Percentiles rank a stretch among this genome's conserved stretches.
phyloP scores from a whole-genome alignment of 2,113 vertebrate genomes.

The Labeo catla region DNA sequence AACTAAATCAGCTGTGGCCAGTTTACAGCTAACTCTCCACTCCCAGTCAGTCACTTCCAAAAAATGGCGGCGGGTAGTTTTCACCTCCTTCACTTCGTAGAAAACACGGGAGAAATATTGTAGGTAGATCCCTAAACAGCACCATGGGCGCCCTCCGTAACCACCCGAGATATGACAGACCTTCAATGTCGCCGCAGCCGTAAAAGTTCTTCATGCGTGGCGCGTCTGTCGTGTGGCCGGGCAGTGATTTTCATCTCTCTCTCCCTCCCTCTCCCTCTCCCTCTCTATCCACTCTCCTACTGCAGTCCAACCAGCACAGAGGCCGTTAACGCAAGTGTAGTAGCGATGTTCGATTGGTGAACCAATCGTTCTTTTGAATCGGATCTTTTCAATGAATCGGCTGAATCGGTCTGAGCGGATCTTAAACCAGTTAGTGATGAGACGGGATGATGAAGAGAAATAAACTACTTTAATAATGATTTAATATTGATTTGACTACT shows the following conservation, averaged over 20 bases:
- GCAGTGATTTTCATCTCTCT: slow-evolving; percentile 54
- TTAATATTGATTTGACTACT: background rate
- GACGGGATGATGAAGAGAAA: background rate
- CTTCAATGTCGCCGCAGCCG: background rate
- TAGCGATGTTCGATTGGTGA: background rate
- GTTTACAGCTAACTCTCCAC: slow-evolving; percentile 70
- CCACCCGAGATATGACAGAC: slow-evolving; percentile 6
- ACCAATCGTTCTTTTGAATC: background rate
- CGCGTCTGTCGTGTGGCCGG: slow-evolving; percentile 16
- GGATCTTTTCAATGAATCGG: background rate
- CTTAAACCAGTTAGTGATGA: background rate
- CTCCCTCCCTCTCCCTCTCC: background rate
- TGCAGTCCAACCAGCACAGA: slow-evolving; percentile 30
- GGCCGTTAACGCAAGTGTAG: background rate
- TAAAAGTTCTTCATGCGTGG: slow-evolving; percentile 31
- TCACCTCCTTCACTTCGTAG: slow-evolving; percentile 65
- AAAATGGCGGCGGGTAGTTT: slow-evolving; percentile 78
- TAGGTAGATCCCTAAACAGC: slow-evolving; percentile 16
- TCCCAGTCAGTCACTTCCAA: slow-evolving; percentile 73
- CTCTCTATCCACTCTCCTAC: background rate
- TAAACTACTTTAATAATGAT: background rate
- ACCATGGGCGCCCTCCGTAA: slow-evolving; percentile 36
- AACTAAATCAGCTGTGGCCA: slow-evolving; percentile 23
- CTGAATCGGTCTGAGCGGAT: background rate
- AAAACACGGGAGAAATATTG: slow-evolving; percentile 56